Evolutionary conservation across 2,888 invertebrate species (phyloP).

Genomic region (Trisateles emortualis): DNA sequence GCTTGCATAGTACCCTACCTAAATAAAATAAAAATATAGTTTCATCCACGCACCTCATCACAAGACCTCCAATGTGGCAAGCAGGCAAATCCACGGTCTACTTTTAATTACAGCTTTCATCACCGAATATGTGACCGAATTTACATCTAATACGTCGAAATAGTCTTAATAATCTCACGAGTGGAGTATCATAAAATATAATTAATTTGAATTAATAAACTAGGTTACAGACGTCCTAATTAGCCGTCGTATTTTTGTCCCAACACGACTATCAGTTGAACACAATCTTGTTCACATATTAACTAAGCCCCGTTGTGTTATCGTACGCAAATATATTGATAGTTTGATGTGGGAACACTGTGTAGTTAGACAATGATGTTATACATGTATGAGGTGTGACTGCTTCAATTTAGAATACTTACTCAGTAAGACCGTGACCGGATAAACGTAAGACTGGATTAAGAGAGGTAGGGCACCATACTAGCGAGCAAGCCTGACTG

Average conservation of each 20-base stretch:
- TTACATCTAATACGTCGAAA: not conserved
- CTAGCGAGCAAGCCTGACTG: too few species aligned
- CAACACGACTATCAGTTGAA: constrained; percentile 31
- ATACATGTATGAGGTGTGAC: constrained; percentile 5
- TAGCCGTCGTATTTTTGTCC: constrained; percentile 45
- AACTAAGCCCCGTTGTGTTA: constrained; percentile 50
- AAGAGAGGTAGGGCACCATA: too few species aligned
- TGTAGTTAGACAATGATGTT: constrained; percentile 14
- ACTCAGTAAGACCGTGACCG: too few species aligned
- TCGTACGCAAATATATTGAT: constrained; percentile 51
- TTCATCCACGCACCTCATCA: too few species aligned
- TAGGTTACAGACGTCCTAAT: constrained; percentile 36
- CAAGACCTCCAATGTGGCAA: too few species aligned
- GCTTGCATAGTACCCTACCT: too few species aligned
- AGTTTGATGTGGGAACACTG: constrained; percentile 34
- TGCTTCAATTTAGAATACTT: not conserved
- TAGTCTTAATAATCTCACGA: not conserved
- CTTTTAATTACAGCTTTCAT: too few species aligned
- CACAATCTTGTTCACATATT: constrained; percentile 54
- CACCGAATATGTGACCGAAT: too few species aligned
- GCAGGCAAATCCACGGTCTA: too few species aligned
- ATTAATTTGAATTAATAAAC: constrained; percentile 11
- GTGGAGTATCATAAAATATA: not conserved
- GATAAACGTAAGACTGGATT: too few species aligned
- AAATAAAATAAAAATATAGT: too few species aligned